Evolutionary conservation across 2,797 vertebrate genomes (phyloP), one percentile per base, ranked within the genome.

Genomic region (Thunnus albacares): DNA sequence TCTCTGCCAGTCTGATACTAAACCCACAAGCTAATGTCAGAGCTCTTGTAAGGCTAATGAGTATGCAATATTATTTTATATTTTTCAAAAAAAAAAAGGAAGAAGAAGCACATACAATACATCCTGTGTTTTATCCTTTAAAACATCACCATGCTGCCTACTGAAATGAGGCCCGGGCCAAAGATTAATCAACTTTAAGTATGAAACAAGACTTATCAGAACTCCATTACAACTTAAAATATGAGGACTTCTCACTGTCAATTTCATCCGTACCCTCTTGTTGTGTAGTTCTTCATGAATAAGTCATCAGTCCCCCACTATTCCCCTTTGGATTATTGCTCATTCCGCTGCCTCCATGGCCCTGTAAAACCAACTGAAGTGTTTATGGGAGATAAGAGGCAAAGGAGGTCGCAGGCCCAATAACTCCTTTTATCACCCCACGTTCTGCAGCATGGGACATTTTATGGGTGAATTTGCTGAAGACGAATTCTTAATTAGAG

Each of bases 351-450:
- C 88, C 91, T 93, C 91, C 76, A 18, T 67, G 33, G 88, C 81
- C 88, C 86, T 84, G 92, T 95, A 95, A 95, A 95, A 91, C 87
- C 93, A 88, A 86, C 90, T 87, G 89, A 94, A 92, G 92, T 95
- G 92, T 96, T 95, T 95, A 96, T 93, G 89, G 87, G 88, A 94
- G 94, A 94, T 93, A 93, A 94, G 95, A 94, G 90, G 91, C 87
- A 59, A 86, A 88, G 83, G 91, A 94, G 92, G 94, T 94, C 84
- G 86, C 89, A 79, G 91, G 91, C 87, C 93, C 92, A 94, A 95
- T 95, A 94, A 93, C 90, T 85, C 64, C 86, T 90, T 95, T 95
- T 94, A 95, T 95, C 90, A 68, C 84, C 87, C 79, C 81, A 73
- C 73, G 43, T 92, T 92, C 84, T 86, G 86, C 86, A 83, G 86